These are phyloP conservation scores for Varanus komodoensis DNA, from an alignment of 2,113 vertebrate genomes.

Conservation along the genomic window DNA sequence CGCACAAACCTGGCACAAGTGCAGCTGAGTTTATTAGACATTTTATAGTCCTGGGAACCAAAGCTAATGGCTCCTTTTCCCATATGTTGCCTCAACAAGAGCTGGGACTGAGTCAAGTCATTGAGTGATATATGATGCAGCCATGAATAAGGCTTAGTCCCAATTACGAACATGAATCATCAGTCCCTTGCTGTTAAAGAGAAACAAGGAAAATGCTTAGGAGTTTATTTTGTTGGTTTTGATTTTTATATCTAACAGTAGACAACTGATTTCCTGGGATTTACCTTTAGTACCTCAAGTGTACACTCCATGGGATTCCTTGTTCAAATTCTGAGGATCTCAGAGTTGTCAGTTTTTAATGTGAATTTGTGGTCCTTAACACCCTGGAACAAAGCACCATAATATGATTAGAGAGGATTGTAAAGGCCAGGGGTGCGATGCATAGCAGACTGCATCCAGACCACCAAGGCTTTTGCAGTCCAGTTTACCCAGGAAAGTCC, in stretches of 20 bases:
- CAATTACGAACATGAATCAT: constrained; percentile 62
- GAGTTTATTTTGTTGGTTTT: background rate
- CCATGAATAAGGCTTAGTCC: constrained; percentile 42
- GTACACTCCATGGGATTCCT: background rate
- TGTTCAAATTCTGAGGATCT: background rate
- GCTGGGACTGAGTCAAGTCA: constrained; percentile 49
- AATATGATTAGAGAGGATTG: background rate
- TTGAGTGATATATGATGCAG: constrained; percentile 55
- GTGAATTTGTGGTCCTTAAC: background rate
- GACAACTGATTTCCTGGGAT: background rate
- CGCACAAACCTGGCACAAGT: constrained; percentile 57
- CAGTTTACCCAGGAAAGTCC: background rate
- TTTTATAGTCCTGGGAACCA: constrained; percentile 73
- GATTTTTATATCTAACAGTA: background rate
- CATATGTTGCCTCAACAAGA: constrained; percentile 64
- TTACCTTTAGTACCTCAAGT: background rate
- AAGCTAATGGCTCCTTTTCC: constrained; percentile 64
- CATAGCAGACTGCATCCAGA: background rate
- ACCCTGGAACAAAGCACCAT: no score
- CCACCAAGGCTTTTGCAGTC: background rate
- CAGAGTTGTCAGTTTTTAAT: background rate
- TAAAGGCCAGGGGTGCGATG: background rate
- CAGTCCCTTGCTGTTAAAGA: constrained; percentile 58
- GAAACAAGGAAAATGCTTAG: constrained; percentile 20
- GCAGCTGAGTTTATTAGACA: constrained; percentile 70